A percentile compares a stretch with the other conserved stretches of the same genome.
Evolutionary conservation across 2,888 invertebrate species (phyloP).

Genomic region (Hypolimnas misippus): DNA sequence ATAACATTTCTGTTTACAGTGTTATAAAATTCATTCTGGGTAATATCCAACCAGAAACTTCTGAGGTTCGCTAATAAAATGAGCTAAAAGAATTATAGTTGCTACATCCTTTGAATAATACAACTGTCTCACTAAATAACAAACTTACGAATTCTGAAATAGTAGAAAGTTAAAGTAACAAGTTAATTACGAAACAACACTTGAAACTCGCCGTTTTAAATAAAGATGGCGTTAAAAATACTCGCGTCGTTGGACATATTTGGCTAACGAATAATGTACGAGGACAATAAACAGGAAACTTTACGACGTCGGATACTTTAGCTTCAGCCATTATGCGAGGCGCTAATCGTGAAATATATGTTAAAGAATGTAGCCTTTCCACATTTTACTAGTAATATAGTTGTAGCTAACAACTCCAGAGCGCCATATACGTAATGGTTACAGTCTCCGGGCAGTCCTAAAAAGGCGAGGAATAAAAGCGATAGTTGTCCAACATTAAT

Average conservation of each 20-base stretch:
- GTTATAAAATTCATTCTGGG: not conserved
- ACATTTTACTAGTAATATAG: slow-evolving; percentile 20
- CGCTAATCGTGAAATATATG: slow-evolving; percentile 34
- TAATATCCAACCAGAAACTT: slow-evolving; percentile 7
- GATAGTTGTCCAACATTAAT: slow-evolving; percentile 69
- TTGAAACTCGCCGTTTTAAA: slow-evolving; percentile 32
- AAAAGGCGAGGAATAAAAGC: slow-evolving; percentile 48
- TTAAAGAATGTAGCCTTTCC: slow-evolving; percentile 31
- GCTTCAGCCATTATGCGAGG: slow-evolving; percentile 33
- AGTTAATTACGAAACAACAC: slow-evolving; percentile 40
- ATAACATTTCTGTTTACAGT: not conserved
- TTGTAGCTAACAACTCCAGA: slow-evolving; percentile 4
- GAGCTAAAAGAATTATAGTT: slow-evolving; percentile 23
- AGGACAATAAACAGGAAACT: slow-evolving; percentile 31
- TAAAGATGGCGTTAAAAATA: slow-evolving; percentile 39
- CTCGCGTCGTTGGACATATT: slow-evolving; percentile 34
- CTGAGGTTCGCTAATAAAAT: slow-evolving; percentile 12
- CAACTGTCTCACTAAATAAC: slow-evolving; percentile 31
- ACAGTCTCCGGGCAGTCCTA: slow-evolving; percentile 23
- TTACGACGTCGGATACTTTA: slow-evolving; percentile 36
- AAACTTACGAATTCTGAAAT: slow-evolving; percentile 34
- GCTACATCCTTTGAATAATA: slow-evolving; percentile 26
- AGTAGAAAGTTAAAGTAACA: slow-evolving; percentile 38
- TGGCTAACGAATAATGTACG: slow-evolving; percentile 23
- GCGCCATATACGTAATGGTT: slow-evolving; percentile 12